Conservation (phyloP, 2,113 vertebrate species). For the Chiloscyllium plagiosum region DNA sequence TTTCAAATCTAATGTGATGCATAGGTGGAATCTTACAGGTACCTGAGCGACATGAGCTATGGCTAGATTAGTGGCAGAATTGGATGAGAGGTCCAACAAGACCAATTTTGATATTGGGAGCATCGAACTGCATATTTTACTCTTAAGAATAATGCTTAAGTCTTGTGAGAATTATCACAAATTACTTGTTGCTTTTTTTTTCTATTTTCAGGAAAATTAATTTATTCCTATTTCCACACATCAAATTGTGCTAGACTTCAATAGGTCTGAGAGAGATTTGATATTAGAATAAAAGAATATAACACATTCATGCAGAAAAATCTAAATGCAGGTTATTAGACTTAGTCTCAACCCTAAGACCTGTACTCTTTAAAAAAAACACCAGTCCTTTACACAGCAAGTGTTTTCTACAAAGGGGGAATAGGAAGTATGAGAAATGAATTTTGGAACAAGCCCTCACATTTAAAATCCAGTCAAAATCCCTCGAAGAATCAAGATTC, state of each 20-base stretch:
- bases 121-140: too few relatives aligned
- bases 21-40: too few relatives aligned
- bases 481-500: slow-evolving; percentile 57
- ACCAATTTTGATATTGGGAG: too few relatives aligned
- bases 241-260: slow-evolving; percentile 27
- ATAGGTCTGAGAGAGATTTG: slow-evolving; percentile 11
- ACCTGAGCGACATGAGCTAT: too few relatives aligned
- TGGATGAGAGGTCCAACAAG: too few relatives aligned
- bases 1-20: too few relatives aligned
- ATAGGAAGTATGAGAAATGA: slow-evolving; percentile 30
- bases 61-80: too few relatives aligned
- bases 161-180: too few relatives aligned
- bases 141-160: too few relatives aligned
- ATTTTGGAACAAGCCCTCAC: slow-evolving; percentile 48
- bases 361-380: not conserved
- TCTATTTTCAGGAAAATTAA: slow-evolving; percentile 10
- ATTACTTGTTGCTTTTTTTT: too few relatives aligned
- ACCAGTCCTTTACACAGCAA: not conserved
- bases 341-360: slow-evolving; percentile 22
- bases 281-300: slow-evolving; percentile 32
- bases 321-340: slow-evolving; percentile 27
- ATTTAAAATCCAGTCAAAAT: slow-evolving; percentile 45
- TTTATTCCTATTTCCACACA: slow-evolving; percentile 36
- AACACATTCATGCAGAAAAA: slow-evolving; percentile 27
- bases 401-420: slow-evolving; percentile 11